These are phyloP conservation scores for Eristalinus aeneus DNA, from an alignment of 2,888 invertebrate species.

Conservation along the genomic window DNA sequence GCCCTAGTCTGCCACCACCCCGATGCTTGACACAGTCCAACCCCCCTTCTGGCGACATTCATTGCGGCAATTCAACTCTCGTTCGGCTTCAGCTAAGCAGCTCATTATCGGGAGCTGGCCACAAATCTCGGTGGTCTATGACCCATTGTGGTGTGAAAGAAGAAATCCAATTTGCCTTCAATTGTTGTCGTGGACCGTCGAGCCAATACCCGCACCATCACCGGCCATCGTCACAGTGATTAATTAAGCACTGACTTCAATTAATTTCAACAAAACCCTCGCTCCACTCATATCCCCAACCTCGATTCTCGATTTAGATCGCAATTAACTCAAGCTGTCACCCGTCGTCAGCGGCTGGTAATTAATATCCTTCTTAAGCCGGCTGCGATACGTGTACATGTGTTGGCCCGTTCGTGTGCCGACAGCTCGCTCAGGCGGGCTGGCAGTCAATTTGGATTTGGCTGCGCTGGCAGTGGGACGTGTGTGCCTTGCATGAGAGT, in stretches of 20 bases:
- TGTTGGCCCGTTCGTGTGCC: neutral
- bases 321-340: neutral
- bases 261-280: neutral
- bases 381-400: neutral
- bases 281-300: neutral
- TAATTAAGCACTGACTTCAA: constrained; percentile 3
- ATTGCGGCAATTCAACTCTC: neutral
- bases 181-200: neutral
- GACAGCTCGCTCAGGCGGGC: neutral
- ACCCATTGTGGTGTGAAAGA: neutral
- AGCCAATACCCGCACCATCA: neutral
- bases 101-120: neutral
- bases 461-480: neutral
- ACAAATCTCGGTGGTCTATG: neutral
- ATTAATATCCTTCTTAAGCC: constrained; percentile 9
- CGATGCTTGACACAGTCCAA: neutral
- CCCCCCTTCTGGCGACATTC: neutral
- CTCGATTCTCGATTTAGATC: neutral
- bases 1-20: neutral
- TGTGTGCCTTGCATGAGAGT: too few species aligned
- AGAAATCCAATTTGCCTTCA: neutral
- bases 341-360: neutral
- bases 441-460: neutral
- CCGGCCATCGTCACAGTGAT: neutral
- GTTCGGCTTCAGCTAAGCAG: neutral